A percentile compares a stretch with the other conserved stretches of the same genome.
Conservation (phyloP, 2,888 invertebrate species). For the Hydrotaea diabolus region DNA sequence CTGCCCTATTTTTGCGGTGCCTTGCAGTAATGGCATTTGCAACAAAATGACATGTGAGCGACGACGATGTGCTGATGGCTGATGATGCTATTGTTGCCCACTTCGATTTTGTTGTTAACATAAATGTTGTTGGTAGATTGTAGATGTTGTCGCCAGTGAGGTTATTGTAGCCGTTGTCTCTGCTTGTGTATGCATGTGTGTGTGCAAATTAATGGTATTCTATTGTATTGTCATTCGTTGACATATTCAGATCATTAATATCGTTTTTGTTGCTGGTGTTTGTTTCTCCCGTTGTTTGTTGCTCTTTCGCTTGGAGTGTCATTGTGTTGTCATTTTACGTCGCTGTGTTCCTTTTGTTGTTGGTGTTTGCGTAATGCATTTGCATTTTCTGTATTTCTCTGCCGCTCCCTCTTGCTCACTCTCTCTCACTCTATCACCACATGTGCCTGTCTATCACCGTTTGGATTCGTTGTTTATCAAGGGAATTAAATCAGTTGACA, state of each 20-base stretch:
- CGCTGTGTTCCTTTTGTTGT: slow-evolving; percentile 38
- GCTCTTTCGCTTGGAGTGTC: background rate
- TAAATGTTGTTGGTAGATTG: slow-evolving; percentile 12
- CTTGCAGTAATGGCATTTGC: too few relatives aligned
- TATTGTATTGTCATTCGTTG: slow-evolving; percentile 57
- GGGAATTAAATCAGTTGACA: slow-evolving; percentile 49
- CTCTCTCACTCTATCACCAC: background rate
- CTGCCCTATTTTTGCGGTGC: too few relatives aligned
- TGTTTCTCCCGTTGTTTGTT: slow-evolving; percentile 1
- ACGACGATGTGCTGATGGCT: background rate
- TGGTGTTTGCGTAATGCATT: slow-evolving; percentile 22
- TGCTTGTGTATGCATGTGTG: background rate
- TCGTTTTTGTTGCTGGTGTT: slow-evolving; percentile 37
- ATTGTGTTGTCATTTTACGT: background rate
- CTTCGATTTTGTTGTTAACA: slow-evolving; percentile 18
- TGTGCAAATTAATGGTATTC: slow-evolving; percentile 53
- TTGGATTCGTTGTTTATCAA: slow-evolving; percentile 42
- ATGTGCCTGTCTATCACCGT: background rate
- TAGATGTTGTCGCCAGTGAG: slow-evolving; percentile 35
- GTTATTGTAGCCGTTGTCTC: slow-evolving; percentile 40
- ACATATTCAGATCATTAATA: slow-evolving; percentile 63
- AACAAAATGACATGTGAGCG: too few relatives aligned
- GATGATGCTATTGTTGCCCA: slow-evolving; percentile 9
- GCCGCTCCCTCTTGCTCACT: slow-evolving; percentile 39
- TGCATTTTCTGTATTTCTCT: slow-evolving; percentile 37